Evolutionary conservation across 2,797 vertebrate genomes (phyloP).

Genomic region (Oceanodroma leucorhoa): DNA sequence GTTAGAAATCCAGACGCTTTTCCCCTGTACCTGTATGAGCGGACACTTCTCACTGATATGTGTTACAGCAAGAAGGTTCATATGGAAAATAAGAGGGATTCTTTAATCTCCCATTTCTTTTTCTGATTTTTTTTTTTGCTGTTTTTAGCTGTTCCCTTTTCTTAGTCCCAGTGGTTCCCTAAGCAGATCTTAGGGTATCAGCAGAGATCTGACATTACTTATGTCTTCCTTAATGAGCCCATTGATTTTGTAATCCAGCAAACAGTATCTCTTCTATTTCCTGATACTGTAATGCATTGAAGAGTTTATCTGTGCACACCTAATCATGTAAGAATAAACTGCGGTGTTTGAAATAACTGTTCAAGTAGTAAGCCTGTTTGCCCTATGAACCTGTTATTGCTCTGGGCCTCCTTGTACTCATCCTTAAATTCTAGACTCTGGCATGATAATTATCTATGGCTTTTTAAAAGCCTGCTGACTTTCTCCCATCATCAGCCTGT

Average conservation of each 20-base stretch:
- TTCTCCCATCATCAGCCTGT: neutral
- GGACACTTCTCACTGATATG: neutral
- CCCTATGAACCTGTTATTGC: neutral
- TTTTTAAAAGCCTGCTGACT: conserved; percentile 24
- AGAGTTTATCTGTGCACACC: neutral
- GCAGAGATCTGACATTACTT: conserved; percentile 11
- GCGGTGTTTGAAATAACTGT: neutral
- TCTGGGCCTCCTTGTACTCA: neutral
- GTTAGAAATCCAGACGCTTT: neutral
- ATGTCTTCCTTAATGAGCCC: neutral
- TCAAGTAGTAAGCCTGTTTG: neutral
- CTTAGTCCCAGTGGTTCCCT: neutral
- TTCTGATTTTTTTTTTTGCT: neutral
- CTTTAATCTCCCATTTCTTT: neutral
- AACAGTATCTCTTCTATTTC: neutral
- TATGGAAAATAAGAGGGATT: neutral
- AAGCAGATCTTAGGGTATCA: conserved; percentile 23
- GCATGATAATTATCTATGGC: neutral
- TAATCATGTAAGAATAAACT: neutral
- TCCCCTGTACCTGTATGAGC: neutral
- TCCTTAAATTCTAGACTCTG: neutral
- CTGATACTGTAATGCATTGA: neutral
- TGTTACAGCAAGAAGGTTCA: neutral
- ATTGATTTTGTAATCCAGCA: conserved; percentile 6
- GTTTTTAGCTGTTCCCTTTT: neutral